phyloP scores from a whole-genome alignment of 2,888 invertebrate genomes.

The Chrysolina americana region DNA sequence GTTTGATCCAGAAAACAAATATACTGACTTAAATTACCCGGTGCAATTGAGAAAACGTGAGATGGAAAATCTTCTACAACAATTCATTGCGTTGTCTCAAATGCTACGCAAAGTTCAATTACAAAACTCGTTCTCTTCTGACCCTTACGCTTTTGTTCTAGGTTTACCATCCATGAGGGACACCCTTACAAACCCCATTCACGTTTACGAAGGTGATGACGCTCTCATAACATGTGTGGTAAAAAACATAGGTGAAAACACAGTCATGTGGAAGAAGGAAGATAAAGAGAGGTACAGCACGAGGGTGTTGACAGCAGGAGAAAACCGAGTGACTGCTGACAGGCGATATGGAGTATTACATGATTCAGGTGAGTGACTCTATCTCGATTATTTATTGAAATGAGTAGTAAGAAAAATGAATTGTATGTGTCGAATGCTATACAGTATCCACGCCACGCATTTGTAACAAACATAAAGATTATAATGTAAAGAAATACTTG shows the following conservation, averaged over 20 bases:
- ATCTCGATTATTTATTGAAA: conserved; percentile 24
- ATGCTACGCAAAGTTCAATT: neutral
- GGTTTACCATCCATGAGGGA: conserved; percentile 70
- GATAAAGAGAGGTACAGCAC: conserved; percentile 73
- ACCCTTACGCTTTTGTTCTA: neutral
- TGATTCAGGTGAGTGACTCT: conserved; percentile 77
- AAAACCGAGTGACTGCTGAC: conserved; percentile 82
- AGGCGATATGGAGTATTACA: conserved; percentile 81
- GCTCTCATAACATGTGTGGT: conserved; percentile 88
- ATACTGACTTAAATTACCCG: too few species aligned
- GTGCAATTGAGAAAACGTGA: too few species aligned
- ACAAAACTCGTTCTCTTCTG: too few species aligned
- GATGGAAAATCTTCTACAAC: too few species aligned
- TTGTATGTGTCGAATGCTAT: too few species aligned
- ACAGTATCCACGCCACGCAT: too few species aligned
- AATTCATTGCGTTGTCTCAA: neutral
- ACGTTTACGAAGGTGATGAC: conserved; percentile 81
- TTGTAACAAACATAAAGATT: too few species aligned
- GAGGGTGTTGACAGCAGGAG: conserved; percentile 81
- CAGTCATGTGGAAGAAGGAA: conserved; percentile 84
- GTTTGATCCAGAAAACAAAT: too few species aligned
- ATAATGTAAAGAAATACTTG: too few species aligned
- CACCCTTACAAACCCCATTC: conserved; percentile 71
- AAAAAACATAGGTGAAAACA: conserved; percentile 78
- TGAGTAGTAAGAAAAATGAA: too few species aligned